These are phyloP conservation scores for Ceramica pisi DNA, from an alignment of 2,888 invertebrate genomes.

Conservation along the genomic window DNA sequence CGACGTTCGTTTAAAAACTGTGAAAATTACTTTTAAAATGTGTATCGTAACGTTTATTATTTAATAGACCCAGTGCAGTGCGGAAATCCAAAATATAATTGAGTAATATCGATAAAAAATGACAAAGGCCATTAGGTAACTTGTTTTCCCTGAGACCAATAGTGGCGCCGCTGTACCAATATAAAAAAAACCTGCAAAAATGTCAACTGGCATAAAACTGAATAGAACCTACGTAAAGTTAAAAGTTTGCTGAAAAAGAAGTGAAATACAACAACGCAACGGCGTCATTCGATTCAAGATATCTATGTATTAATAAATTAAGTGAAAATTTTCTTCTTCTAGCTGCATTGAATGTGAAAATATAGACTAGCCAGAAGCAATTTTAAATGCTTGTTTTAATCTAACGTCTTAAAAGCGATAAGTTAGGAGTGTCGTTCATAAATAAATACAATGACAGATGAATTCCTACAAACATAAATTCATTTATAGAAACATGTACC, in stretches of 20 bases:
- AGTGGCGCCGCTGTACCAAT: background rate
- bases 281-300: background rate
- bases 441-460: constrained; percentile 12
- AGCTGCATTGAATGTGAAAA: background rate
- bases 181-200: constrained; percentile 4
- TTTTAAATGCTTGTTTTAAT: background rate
- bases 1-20: constrained; percentile 10
- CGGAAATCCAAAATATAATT: constrained; percentile 13
- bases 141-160: constrained; percentile 22
- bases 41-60: background rate
- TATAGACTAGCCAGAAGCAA: background rate
- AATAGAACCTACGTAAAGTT: too few relatives aligned
- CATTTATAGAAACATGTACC: constrained; percentile 11
- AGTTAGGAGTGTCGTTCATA: constrained; percentile 9
- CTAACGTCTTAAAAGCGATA: background rate
- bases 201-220: background rate
- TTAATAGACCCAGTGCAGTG: constrained; percentile 37
- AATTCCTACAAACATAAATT: constrained; percentile 8
- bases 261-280: too few relatives aligned
- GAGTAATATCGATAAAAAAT: constrained; percentile 35
- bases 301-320: too few relatives aligned
- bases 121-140: constrained; percentile 19
- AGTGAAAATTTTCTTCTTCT: background rate
- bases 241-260: too few relatives aligned
- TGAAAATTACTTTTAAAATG: constrained; percentile 14